Percentiles rank a stretch among this genome's conserved stretches.
Conservation (phyloP, 1,140 invertebrate genomes). For the Lucilia sericata region DNA sequence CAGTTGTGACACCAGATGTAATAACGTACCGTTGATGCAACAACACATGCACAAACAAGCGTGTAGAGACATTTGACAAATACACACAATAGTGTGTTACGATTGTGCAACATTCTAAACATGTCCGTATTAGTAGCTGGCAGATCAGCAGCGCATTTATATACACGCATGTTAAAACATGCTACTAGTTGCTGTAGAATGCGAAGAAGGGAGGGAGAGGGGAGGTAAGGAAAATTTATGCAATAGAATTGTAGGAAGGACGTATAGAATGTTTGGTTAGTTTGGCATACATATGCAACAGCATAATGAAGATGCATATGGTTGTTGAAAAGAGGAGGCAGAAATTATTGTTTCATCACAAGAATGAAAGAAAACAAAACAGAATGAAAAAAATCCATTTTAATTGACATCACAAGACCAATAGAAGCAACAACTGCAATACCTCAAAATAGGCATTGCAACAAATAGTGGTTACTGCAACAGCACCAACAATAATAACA, state of each 20-base stretch:
- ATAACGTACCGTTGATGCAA: not conserved
- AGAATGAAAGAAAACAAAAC: not conserved
- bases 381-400: not conserved
- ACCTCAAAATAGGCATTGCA: not conserved
- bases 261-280: too few relatives aligned
- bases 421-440: not conserved
- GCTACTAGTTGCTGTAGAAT: too few relatives aligned
- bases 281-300: not conserved
- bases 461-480: not conserved
- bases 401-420: not conserved
- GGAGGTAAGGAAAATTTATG: too few relatives aligned
- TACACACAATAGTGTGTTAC: not conserved
- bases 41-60: too few relatives aligned
- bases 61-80: too few relatives aligned
- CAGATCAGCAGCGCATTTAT: not conserved
- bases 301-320: not conserved
- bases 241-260: too few relatives aligned
- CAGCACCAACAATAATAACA: not conserved
- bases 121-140: not conserved
- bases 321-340: not conserved
- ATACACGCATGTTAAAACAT: too few relatives aligned
- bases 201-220: too few relatives aligned
- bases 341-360: not conserved
- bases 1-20: not conserved
- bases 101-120: conserved; percentile 1